Evolutionary conservation across 2,797 vertebrate genomes (phyloP), one percentile per base, ranked within the genome.

Genomic region (Huso huso): DNA sequence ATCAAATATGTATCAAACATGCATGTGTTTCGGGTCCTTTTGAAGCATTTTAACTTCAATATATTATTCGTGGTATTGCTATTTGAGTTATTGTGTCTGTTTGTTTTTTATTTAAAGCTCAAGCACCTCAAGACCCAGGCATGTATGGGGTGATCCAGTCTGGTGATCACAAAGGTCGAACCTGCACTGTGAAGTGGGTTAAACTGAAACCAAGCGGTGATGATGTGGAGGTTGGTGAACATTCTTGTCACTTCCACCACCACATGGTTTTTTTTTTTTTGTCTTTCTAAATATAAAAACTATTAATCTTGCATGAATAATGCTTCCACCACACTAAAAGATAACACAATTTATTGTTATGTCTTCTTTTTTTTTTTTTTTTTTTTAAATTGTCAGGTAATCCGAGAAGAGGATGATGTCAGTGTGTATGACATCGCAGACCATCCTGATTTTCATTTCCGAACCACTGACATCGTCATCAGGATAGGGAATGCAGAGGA

Each of bases 111-210:
- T 2, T 55, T 68, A 70, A 77, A 99, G 96, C 87, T 65, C 95
- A 94, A 83, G 91, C 89, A 61, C 83, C 88, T 62, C 93, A 92
- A 70, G 95, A 98, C 70, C 92, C 93, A 0, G 91, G 91, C 0
- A 80, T 98, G 2, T 99, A 99, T 0, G 97, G 97, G 1, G 95
- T 99, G 49, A 95, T 99, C 68, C 95, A 98, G 82, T 98, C 94
- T 1, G 95, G 95, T 2, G 97, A 99, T 78, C 97, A 99, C 68
- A 88, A 88, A 50, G 97, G 94, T 75, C 92, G 97, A 65, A 99
- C 97, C 0, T 98, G 97, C 11, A 86, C 93, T n/a, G 94, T 98
- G 70, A 98, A 96, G 79, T 99, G 97, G 97, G 94, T 98, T 87
- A 97, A 94, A 76, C 81, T 98, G 69, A 94, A 92, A 78, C 77